Conservation (phyloP, 1,140 invertebrate species). For the Helicoverpa zea region DNA sequence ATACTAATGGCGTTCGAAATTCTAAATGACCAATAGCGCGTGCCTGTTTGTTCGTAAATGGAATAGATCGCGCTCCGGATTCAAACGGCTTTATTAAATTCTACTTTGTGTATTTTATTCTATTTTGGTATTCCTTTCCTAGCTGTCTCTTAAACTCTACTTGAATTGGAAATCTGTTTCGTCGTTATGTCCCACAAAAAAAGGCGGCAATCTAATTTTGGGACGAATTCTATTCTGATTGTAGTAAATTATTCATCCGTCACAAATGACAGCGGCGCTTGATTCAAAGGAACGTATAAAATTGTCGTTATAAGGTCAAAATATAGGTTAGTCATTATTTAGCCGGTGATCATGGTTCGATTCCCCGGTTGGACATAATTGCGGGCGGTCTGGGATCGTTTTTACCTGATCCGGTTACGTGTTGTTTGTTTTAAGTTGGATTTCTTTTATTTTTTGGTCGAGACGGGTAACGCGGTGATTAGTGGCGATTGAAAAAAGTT, state of each 20-base stretch:
- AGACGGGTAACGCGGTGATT: slow-evolving; percentile 64
- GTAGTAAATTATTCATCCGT: slow-evolving; percentile 56
- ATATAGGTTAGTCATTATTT: slow-evolving; percentile 70
- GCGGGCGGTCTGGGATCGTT: slow-evolving; percentile 55
- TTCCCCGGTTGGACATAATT: slow-evolving; percentile 67
- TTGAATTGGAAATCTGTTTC: slow-evolving; percentile 24
- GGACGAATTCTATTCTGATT: slow-evolving; percentile 32
- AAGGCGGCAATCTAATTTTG: not conserved
- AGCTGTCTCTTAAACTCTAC: slow-evolving; percentile 21
- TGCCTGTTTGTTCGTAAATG: slow-evolving; percentile 67
- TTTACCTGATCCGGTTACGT: slow-evolving; percentile 65
- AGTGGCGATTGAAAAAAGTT: slow-evolving; percentile 56
- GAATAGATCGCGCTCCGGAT: slow-evolving; percentile 65
- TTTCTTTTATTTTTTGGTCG: slow-evolving; percentile 63
- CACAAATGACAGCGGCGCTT: slow-evolving; percentile 35
- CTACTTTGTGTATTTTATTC: slow-evolving; percentile 18
- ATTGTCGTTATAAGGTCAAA: slow-evolving; percentile 70
- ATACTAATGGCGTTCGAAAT: slow-evolving; percentile 78
- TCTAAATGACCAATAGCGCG: slow-evolving; percentile 71
- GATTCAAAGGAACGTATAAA: slow-evolving; percentile 44
- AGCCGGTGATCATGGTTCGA: slow-evolving; percentile 55
- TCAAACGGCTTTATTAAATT: slow-evolving; percentile 59
- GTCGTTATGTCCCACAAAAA: not conserved
- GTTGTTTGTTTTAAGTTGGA: slow-evolving; percentile 71
- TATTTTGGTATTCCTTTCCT: slow-evolving; percentile 36